A percentile compares a stretch with the other conserved stretches of the same genome.
These are phyloP conservation scores for Crepidodera aurea DNA, from an alignment of 2,888 invertebrate genomes.

Conservation along the genomic window DNA sequence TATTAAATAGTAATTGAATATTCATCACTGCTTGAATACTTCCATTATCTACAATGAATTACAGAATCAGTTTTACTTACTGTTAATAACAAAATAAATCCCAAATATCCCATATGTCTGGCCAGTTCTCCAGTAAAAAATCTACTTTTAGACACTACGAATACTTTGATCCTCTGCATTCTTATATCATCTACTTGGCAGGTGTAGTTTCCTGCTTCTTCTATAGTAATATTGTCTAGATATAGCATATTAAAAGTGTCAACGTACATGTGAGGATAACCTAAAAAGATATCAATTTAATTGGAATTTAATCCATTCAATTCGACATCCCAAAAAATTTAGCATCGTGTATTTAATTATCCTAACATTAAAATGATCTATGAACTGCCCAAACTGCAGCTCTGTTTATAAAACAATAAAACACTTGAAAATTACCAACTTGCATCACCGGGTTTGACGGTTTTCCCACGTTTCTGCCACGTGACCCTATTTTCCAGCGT, in stretches of 20 bases:
- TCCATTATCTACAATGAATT: no score
- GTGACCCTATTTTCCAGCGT: conserved; percentile 62
- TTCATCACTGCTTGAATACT: no score
- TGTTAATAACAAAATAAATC: conserved; percentile 66
- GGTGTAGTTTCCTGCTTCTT: conserved; percentile 74
- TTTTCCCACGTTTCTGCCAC: conserved; percentile 66
- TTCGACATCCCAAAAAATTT: no score
- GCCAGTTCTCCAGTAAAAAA: conserved; percentile 66
- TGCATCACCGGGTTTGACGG: conserved; percentile 60
- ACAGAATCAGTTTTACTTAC: no score
- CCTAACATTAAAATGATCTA: no score
- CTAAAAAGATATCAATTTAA: conserved; percentile 11
- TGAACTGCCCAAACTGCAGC: no score
- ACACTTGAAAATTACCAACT: conserved; percentile 19
- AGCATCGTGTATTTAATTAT: no score
- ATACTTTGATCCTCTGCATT: conserved; percentile 65
- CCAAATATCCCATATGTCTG: conserved; percentile 67
- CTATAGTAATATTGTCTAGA: conserved; percentile 66
- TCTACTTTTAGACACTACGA: conserved; percentile 63
- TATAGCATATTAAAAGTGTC: conserved; percentile 68
- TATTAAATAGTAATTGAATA: no score
- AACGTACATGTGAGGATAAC: conserved; percentile 58
- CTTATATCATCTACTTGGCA: conserved; percentile 71
- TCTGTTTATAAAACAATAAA: no score
- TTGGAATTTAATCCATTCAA: no score